Percentiles rank a stretch among this genome's conserved stretches.
phyloP scores from a whole-genome alignment of 2,113 vertebrate genomes.

The Antigone vipio region DNA sequence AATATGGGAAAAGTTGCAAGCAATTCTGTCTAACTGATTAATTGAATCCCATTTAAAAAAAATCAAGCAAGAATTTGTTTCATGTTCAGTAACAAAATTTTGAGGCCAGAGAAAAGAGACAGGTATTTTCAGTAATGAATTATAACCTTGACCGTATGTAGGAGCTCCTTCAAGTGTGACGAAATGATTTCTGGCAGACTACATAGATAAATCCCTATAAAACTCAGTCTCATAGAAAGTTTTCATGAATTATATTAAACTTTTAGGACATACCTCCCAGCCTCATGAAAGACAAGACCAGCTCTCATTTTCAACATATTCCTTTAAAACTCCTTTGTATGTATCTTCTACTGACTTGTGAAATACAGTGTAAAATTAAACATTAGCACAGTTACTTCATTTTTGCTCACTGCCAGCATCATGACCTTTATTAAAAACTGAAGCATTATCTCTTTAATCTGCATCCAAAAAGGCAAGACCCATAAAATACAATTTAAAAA shows the following conservation, averaged over 20 bases:
- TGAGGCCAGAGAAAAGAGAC: background rate
- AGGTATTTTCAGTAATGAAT: background rate
- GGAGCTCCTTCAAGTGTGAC: background rate
- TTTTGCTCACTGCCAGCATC: background rate
- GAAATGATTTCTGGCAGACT: background rate
- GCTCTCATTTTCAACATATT: background rate
- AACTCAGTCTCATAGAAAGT: background rate
- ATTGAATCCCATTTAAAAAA: background rate
- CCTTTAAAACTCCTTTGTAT: background rate
- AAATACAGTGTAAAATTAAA: background rate
- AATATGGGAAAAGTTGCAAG: background rate
- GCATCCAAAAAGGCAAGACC: background rate
- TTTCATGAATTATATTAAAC: background rate
- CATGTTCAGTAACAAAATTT: background rate
- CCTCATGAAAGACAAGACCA: background rate
- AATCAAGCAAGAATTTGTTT: background rate
- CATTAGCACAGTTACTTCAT: background rate
- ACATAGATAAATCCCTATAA: background rate
- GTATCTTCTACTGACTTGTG: background rate
- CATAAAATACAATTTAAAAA: background rate
- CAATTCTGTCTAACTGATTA: background rate
- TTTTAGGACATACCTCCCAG: background rate
- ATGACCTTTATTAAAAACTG: background rate
- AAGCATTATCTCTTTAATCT: background rate
- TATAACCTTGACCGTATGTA: background rate